Evolutionary conservation across 1,140 invertebrate species (phyloP).

Genomic region (Trichonephila clavipes): DNA sequence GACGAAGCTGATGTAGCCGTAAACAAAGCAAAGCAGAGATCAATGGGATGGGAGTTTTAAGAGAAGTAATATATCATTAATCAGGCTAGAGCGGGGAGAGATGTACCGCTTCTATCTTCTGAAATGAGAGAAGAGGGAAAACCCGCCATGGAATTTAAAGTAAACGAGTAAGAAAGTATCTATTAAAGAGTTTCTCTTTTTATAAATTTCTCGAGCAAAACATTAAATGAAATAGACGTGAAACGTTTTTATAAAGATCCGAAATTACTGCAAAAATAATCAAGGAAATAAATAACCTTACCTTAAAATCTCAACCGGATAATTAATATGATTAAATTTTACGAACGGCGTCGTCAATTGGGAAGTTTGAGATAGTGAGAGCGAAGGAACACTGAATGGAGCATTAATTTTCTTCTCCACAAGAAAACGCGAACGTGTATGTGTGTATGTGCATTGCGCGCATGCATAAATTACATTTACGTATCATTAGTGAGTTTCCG

Average conservation of each 20-base stretch:
- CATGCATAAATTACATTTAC: constrained; percentile 66
- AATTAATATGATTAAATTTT: constrained; percentile 70
- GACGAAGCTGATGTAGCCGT: not conserved
- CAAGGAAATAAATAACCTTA: constrained; percentile 52
- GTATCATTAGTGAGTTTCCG: constrained; percentile 64
- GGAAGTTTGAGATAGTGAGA: constrained; percentile 49
- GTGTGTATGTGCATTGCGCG: not conserved
- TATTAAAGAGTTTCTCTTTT: constrained; percentile 35
- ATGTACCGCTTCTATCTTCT: not conserved
- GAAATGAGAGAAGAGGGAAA: not conserved
- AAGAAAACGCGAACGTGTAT: constrained; percentile 16
- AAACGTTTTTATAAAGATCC: constrained; percentile 44
- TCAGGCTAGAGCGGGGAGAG: not conserved
- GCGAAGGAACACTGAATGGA: not conserved
- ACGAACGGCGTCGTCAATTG: constrained; percentile 40
- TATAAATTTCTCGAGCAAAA: constrained; percentile 23
- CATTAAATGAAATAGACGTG: constrained; percentile 59
- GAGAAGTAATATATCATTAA: not conserved
- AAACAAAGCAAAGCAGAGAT: not conserved
- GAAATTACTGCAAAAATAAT: constrained; percentile 20
- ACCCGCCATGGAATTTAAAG: not conserved
- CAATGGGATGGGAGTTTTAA: not conserved
- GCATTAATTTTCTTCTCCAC: constrained; percentile 61
- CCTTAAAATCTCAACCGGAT: constrained; percentile 56
- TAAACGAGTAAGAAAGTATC: constrained; percentile 39